Base-by-base conservation (phyloP, 1,140 invertebrate species). In the Drosophila nigromelanica region DNA sequence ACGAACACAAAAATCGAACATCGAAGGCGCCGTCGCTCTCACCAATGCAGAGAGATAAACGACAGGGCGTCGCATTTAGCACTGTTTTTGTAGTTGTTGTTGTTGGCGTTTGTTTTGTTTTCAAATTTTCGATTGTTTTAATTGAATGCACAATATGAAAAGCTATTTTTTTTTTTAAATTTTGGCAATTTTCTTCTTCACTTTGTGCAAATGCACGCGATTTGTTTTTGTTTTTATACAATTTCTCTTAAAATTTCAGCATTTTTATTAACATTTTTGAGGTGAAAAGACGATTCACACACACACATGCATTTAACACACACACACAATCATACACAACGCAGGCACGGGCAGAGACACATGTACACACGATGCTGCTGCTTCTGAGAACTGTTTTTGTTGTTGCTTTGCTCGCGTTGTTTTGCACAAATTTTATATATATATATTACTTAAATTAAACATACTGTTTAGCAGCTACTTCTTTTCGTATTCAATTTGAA, bases 211-310 rank as follows among this genome's bases (percentile, higher is more conserved):
- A 5, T 61, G 48, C 27, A 54, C 47, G n/a, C 48, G 11, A 12
- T 47, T 43, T 62, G 40, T 62, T 47, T 14, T 54, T 54, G 42
- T 55, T 54, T 14, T 64, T 48, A 14, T 39, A 24, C 15, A 50
- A 45, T 63, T 67, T 72, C 40, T 64, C 60, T 66, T 42, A 12
- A 48, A 43, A 61, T 73, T 60, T 73, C 60, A 80, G 51, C 76
- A 83, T 73, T 85, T 78, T 59, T 67, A 80, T 80, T 80, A 85
- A 76, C 63, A 83, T 85, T 85, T 85, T 85, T 76, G 66, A 74
- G 70, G 79, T 78, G 79, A 82, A 82, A 80, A 80, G 60, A 45
- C 60, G 37, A 60, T 48, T 45, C 52, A 24, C 76, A 63, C 52
- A 40, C 48, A 50, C 54, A 55, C 12, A 27, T 5, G 62, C 54